Conservation (phyloP, 2,888 invertebrate genomes). For the Leucophenga montana region DNA sequence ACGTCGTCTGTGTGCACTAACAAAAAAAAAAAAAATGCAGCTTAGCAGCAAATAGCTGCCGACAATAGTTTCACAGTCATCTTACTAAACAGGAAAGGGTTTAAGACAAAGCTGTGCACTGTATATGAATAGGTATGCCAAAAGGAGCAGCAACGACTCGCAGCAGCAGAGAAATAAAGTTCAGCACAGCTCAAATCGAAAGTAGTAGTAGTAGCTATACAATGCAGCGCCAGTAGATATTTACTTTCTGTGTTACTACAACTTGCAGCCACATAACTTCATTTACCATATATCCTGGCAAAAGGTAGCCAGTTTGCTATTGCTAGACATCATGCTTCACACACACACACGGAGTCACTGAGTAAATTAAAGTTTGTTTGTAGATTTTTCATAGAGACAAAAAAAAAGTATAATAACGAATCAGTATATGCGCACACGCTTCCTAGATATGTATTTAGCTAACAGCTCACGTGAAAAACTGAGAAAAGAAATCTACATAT, state of each 20-base stretch:
- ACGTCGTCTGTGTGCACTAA: too few relatives aligned
- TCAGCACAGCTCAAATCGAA: too few relatives aligned
- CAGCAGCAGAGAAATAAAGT: too few relatives aligned
- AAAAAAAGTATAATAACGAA: neutral
- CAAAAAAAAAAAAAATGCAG: too few relatives aligned
- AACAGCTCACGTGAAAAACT: neutral
- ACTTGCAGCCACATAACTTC: neutral
- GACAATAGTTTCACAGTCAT: too few relatives aligned
- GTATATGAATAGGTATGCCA: too few relatives aligned
- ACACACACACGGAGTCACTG: constrained; percentile 4
- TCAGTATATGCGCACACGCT: neutral
- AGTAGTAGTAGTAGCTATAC: neutral
- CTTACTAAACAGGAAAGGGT: too few relatives aligned
- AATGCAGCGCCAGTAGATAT: neutral
- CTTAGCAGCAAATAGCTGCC: too few relatives aligned
- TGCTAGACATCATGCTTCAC: neutral
- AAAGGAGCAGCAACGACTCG: too few relatives aligned
- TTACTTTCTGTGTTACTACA: neutral
- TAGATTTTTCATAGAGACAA: constrained; percentile 1
- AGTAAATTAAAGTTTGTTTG: constrained; percentile 22
- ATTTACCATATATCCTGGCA: constrained; percentile 6
- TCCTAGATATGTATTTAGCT: neutral
- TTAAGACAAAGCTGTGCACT: too few relatives aligned
- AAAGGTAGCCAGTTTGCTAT: too few relatives aligned
- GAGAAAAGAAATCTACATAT: neutral